phyloP scores from a whole-genome alignment of 2,888 invertebrate genomes.

The Meiosimyza platycephala region DNA sequence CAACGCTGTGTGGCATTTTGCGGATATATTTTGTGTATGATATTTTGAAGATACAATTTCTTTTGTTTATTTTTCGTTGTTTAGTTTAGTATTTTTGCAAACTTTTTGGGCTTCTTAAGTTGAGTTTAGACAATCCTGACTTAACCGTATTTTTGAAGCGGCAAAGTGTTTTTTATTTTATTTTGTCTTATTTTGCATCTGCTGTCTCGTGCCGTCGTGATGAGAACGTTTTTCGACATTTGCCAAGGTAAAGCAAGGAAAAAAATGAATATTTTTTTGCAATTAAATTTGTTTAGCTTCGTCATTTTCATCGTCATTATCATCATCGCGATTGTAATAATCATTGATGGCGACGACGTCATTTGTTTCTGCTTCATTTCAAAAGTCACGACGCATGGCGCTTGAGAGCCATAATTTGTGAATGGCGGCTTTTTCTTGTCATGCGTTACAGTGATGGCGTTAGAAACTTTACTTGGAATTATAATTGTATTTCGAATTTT shows the following conservation, averaged over 20 bases:
- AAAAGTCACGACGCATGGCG: slow-evolving; percentile 48
- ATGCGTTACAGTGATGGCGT: slow-evolving; percentile 12
- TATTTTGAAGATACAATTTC: slow-evolving; percentile 23
- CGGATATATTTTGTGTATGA: background rate
- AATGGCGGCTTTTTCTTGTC: background rate
- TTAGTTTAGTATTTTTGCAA: background rate
- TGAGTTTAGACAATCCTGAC: slow-evolving; percentile 9
- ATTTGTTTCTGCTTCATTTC: slow-evolving; percentile 46
- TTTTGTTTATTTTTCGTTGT: slow-evolving; percentile 10
- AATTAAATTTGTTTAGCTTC: slow-evolving; percentile 9
- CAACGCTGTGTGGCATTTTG: background rate
- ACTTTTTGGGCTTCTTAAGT: background rate
- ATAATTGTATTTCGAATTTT: too few relatives aligned
- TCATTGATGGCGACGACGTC: background rate
- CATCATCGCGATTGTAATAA: background rate
- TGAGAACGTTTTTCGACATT: slow-evolving; percentile 14
- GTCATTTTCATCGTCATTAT: slow-evolving; percentile 18
- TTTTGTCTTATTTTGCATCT: too few relatives aligned
- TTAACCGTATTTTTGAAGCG: background rate
- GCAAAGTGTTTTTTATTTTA: background rate
- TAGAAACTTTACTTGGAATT: too few relatives aligned
- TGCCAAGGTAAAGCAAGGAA: background rate
- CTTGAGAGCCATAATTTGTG: slow-evolving; percentile 15
- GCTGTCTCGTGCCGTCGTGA: slow-evolving; percentile 11
- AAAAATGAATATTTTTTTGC: slow-evolving; percentile 2